These are phyloP conservation scores for Glandiceps talaboti DNA, from an alignment of 53 echinoderm and acorn worm genomes.

Conservation along the genomic window DNA sequence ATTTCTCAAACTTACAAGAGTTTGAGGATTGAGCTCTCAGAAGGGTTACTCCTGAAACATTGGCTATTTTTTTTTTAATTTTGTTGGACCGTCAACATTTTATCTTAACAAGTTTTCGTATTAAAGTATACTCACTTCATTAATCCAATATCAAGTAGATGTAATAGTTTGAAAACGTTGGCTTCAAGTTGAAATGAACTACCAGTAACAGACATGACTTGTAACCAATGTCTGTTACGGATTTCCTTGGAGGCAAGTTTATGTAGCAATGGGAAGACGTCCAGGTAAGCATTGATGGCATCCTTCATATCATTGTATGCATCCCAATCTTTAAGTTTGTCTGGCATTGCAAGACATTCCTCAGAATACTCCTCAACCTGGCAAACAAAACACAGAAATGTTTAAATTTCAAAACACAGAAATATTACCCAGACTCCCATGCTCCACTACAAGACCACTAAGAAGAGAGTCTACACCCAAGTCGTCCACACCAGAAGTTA, in stretches of 20 bases:
- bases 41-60: too few relatives aligned
- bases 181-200: conserved; percentile 99
- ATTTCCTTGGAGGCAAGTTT: conserved; percentile 98
- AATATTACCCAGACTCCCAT: too few relatives aligned
- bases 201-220: conserved; percentile 96
- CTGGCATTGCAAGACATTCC: conserved; percentile 80
- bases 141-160: conserved; percentile 81
- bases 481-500: too few relatives aligned
- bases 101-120: too few relatives aligned
- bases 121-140: conserved; percentile 73
- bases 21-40: too few relatives aligned
- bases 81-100: too few relatives aligned
- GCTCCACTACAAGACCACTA: too few relatives aligned
- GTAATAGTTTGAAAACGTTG: conserved; percentile 89
- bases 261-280: conserved; percentile 95
- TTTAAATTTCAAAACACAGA: background rate
- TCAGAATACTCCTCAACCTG: conserved; percentile 97
- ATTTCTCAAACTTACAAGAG: too few relatives aligned
- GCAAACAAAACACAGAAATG: background rate
- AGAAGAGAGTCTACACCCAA: too few relatives aligned
- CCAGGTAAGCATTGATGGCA: conserved; percentile 94
- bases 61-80: too few relatives aligned
- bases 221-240: conserved; percentile 96
- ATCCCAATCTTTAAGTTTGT: conserved; percentile 98
- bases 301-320: conserved; percentile 99